These are phyloP conservation scores for Sebastes fasciatus DNA, from an alignment of 2,113 vertebrate species.

Conservation along the genomic window DNA sequence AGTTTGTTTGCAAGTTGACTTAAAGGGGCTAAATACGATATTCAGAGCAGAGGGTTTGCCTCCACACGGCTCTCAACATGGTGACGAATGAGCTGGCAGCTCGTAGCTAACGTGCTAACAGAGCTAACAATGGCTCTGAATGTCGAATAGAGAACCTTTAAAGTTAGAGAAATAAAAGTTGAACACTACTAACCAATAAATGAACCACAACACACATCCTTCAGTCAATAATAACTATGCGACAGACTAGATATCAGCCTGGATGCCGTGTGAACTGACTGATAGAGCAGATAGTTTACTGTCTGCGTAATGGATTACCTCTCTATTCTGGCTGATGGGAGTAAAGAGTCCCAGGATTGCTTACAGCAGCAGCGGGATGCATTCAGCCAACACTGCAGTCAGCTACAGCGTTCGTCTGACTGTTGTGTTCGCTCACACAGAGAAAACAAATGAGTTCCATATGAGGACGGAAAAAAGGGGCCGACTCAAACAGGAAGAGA, in stretches of 20 bases:
- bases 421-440: conserved; percentile 44
- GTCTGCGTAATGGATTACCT: conserved; percentile 58
- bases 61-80: too few species aligned
- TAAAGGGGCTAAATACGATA: too few species aligned
- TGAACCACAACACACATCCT: neutral
- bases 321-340: conserved; percentile 37
- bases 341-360: conserved; percentile 51
- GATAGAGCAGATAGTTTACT: conserved; percentile 44
- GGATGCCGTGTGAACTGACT: conserved; percentile 28
- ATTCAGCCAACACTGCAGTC: conserved; percentile 54
- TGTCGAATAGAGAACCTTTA: too few species aligned
- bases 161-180: too few species aligned
- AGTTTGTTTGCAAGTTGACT: too few species aligned
- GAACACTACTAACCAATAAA: too few species aligned
- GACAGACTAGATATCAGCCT: conserved; percentile 21
- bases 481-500: conserved; percentile 48
- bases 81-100: too few species aligned
- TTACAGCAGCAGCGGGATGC: conserved; percentile 55
- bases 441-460: conserved; percentile 73
- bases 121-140: too few species aligned
- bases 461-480: conserved; percentile 53
- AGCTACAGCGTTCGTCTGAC: conserved; percentile 41
- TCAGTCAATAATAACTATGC: conserved; percentile 10
- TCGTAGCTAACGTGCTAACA: too few species aligned
- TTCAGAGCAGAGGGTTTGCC: too few species aligned